Evolutionary conservation across 2,113 vertebrate genomes (phyloP).

Genomic region (Scomber scombrus): DNA sequence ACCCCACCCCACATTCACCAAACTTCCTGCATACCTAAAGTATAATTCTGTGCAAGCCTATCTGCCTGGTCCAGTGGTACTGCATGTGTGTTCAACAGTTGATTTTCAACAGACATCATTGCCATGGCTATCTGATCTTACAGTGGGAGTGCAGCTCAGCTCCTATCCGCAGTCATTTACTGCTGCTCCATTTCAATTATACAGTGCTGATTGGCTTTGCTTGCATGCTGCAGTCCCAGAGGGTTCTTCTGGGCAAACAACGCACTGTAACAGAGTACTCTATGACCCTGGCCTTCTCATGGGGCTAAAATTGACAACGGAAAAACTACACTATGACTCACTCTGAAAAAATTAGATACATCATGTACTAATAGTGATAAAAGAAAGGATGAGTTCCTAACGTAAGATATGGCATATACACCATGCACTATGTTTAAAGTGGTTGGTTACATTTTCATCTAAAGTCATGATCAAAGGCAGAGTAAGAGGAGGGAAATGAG

Average conservation of each 20-base stretch:
- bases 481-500: not conserved
- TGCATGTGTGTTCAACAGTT: conserved; percentile 39
- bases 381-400: not conserved
- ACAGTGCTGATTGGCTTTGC: conserved; percentile 57
- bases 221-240: conserved; percentile 42
- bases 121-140: conserved; percentile 64
- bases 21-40: conserved; percentile 63
- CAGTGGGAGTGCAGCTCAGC: conserved; percentile 35
- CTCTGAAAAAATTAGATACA: conserved; percentile 7
- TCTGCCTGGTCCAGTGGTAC: conserved; percentile 49
- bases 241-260: conserved; percentile 56
- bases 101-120: conserved; percentile 57
- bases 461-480: not conserved
- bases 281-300: conserved; percentile 24
- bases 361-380: conserved; percentile 20
- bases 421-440: not conserved
- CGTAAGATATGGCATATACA: not conserved
- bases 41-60: conserved; percentile 39
- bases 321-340: not conserved
- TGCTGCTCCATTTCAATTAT: conserved; percentile 68
- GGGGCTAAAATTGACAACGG: conserved; percentile 11
- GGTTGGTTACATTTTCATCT: conserved; percentile 13
- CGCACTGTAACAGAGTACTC: conserved; percentile 7
- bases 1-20: conserved; percentile 62
- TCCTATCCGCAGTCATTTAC: conserved; percentile 64